Percentiles rank a stretch among this genome's conserved stretches.
These are phyloP conservation scores for Germaria angustata DNA, from an alignment of 2,888 invertebrate species.

Conservation along the genomic window DNA sequence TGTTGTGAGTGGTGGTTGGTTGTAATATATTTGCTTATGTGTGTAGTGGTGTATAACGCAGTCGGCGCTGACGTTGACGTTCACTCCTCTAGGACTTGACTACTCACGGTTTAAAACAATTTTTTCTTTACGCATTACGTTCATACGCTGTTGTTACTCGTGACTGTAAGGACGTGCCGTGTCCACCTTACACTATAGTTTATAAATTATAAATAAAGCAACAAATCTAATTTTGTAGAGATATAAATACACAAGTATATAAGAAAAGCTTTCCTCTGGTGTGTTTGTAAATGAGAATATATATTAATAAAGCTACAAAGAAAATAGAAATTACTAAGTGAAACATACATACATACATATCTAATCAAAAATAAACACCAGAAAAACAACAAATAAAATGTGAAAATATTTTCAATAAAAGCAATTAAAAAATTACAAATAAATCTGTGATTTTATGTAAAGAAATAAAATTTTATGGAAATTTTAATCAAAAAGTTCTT, in stretches of 20 bases:
- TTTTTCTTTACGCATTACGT: constrained; percentile 67
- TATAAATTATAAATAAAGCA: background rate
- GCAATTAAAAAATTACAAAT: background rate
- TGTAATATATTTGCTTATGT: constrained; percentile 25
- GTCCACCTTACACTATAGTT: constrained; percentile 50
- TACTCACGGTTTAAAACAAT: constrained; percentile 62
- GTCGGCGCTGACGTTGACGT: constrained; percentile 37
- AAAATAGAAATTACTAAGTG: constrained; percentile 13
- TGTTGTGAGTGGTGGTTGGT: constrained; percentile 28
- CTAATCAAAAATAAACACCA: background rate
- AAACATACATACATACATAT: too few relatives aligned
- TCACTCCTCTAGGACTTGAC: constrained; percentile 67
- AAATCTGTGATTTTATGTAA: constrained; percentile 30
- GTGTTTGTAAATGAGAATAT: background rate
- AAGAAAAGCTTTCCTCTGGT: constrained; percentile 49
- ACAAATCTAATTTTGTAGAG: constrained; percentile 32
- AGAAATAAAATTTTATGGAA: background rate
- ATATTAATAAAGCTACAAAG: constrained; percentile 26
- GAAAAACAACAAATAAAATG: constrained; percentile 41
- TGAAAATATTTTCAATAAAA: constrained; percentile 13
- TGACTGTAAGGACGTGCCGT: constrained; percentile 66
- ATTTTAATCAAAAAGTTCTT: background rate
- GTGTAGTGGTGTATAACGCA: constrained; percentile 53
- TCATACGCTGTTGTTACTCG: constrained; percentile 67
- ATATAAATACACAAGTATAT: too few relatives aligned